Evolutionary conservation across 2,797 vertebrate genomes (phyloP).

Genomic region (Prionace glauca): DNA sequence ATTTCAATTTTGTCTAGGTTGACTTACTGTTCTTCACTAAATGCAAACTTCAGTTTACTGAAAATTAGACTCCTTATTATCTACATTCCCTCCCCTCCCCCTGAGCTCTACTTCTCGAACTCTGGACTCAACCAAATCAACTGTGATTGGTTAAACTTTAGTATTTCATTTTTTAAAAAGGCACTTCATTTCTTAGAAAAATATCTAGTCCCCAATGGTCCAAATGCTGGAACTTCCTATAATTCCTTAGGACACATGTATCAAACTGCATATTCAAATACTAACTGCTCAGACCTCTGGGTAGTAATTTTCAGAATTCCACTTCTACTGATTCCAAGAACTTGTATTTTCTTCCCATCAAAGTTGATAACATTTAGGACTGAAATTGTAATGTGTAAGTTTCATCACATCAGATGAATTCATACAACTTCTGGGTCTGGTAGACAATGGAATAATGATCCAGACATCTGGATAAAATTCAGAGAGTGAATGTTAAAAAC

Average conservation of each 20-base stretch:
- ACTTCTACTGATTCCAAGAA: neutral
- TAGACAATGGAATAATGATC: neutral
- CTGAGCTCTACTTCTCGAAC: neutral
- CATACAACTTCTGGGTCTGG: neutral
- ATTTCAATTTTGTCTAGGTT: too few species aligned
- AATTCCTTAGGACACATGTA: neutral
- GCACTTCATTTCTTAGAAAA: neutral
- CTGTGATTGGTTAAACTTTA: neutral
- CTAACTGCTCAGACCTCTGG: neutral
- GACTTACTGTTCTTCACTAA: too few species aligned
- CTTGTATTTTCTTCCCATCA: neutral
- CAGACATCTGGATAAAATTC: neutral
- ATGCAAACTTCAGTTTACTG: neutral
- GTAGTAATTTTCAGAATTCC: neutral
- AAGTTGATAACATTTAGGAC: neutral
- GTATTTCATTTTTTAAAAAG: neutral
- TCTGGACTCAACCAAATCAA: neutral
- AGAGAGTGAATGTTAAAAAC: neutral
- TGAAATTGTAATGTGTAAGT: neutral
- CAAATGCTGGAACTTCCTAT: too few species aligned
- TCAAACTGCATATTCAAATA: neutral
- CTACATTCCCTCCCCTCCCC: neutral
- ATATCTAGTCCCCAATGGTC: neutral
- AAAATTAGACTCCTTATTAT: neutral
- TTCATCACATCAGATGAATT: neutral